Evolutionary conservation across 2,888 invertebrate species (phyloP), one percentile per base, ranked within the genome.

Genomic region (Argynnis bischoffii): DNA sequence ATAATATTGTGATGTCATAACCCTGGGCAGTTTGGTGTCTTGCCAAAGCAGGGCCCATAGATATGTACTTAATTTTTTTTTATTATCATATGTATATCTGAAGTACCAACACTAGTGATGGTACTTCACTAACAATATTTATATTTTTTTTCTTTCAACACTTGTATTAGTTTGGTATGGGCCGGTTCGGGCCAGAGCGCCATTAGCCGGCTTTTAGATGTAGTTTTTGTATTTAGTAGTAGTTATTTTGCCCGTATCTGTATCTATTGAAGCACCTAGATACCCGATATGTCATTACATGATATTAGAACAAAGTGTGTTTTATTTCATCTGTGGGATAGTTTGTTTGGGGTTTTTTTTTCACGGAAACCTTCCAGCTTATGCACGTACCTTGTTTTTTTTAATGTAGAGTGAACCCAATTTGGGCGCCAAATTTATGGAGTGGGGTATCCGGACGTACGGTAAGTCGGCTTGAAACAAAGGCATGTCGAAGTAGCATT

Each of bases 201-300:
- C 83, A 81, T 79, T 77, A 76, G 76, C 69, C 80, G 83, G 84
- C 57, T 26, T 83, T 67, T 84, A 82, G 83, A 61, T 71, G 86
- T 88, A 87, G 87, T 79, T 81, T 61, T 85, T 87, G 87, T 87
- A 86, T 83, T 84, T 89, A 89, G 88, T 78, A 79, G 80, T 83
- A 78, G 77, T 83, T 75, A 81, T 84, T 84, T 87, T 86, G 89
- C 89, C 85, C 89, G 90, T 87, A 81, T 79, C 71, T 79, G 78
- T 84, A 78, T 89, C 89, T 88, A 85, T 86, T 82, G 84, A 87
- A 87, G 91, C 92, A 90, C 90, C 78, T 88, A 88, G 82, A 83
- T 88, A 88, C 83, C 83, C 84, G 79, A 87, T 88, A 88, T 91
- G 89, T 90, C 89, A 92, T 92, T 92, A 92, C 90, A 92, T 89